Percentiles rank a stretch among this genome's conserved stretches.
Evolutionary conservation across 64 coral and sea anemone genomes (phyloP).

Genomic region (Astreopora myriophthalma): DNA sequence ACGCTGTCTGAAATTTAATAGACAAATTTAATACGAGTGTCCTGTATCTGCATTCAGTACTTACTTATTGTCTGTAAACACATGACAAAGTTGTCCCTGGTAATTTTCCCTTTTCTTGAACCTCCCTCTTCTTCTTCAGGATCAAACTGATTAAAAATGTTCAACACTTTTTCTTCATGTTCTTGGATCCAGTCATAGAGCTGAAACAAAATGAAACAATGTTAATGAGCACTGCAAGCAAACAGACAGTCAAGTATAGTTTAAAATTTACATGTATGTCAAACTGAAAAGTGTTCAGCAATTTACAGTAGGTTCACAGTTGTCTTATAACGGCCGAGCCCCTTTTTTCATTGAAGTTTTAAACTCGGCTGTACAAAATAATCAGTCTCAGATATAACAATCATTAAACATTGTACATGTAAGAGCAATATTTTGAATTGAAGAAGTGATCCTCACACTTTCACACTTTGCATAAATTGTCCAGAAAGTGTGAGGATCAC

Average conservation of each 20-base stretch:
- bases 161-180: conserved; percentile 80
- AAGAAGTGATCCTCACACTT: no score
- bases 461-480: no score
- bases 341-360: no score
- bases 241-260: no score
- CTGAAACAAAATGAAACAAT: neutral
- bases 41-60: neutral
- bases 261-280: no score
- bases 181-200: conserved; percentile 99
- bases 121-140: conserved; percentile 79
- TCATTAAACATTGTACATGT: no score
- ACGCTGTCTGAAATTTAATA: no score
- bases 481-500: no score
- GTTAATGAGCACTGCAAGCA: neutral
- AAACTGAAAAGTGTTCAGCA: neutral
- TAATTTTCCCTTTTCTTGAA: conserved; percentile 70
- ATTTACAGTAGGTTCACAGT: neutral
- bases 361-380: no score
- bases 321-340: no score
- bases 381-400: no score
- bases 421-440: no score
- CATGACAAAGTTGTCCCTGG: conserved; percentile 92
- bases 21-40: neutral
- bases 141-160: conserved; percentile 97
- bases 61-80: conserved; percentile 96